phyloP scores from a whole-genome alignment of 1,140 invertebrate genomes.

The Drosophila watanabei region DNA sequence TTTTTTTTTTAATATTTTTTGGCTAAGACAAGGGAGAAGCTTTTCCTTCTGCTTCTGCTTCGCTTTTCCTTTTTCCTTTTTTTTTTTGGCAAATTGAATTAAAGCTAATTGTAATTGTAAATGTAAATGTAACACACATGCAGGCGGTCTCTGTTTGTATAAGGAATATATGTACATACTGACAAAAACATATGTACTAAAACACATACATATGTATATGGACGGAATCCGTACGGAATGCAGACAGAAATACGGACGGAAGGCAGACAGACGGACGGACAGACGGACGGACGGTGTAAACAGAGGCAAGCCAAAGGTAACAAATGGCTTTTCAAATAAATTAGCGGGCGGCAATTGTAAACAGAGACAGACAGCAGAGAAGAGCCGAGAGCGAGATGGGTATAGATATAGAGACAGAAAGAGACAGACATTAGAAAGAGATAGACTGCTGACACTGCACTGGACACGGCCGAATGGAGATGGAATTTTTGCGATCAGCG shows the following conservation, averaged over 20 bases:
- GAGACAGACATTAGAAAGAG: slow-evolving; percentile 2
- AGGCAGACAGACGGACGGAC: background rate
- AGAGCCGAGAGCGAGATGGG: background rate
- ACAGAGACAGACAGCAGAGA: slow-evolving; percentile 49
- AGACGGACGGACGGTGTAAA: slow-evolving; percentile 55
- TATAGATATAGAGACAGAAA: background rate
- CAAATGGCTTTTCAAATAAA: slow-evolving; percentile 84
- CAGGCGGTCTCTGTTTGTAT: slow-evolving; percentile 1
- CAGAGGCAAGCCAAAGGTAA: slow-evolving; percentile 78
- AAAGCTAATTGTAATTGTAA: slow-evolving; percentile 74
- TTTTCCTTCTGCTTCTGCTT: slow-evolving; percentile 5
- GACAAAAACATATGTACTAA: slow-evolving; percentile 27
- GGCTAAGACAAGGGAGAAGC: background rate
- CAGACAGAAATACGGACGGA: slow-evolving; percentile 44
- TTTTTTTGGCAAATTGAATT: slow-evolving; percentile 67
- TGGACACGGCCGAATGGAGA: slow-evolving; percentile 23
- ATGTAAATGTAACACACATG: slow-evolving; percentile 31
- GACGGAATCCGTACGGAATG: slow-evolving; percentile 29
- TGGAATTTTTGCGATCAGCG: slow-evolving; percentile 23
- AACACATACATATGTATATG: slow-evolving; percentile 11
- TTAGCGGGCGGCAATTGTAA: slow-evolving; percentile 73
- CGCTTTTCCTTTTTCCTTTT: background rate
- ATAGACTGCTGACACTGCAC: slow-evolving; percentile 1
- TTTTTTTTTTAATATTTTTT: slow-evolving; percentile 1
- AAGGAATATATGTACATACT: slow-evolving; percentile 9